Evolutionary conservation across 2,113 vertebrate genomes (phyloP), one percentile per base, ranked within the genome.

Genomic region (Pygoscelis adeliae): DNA sequence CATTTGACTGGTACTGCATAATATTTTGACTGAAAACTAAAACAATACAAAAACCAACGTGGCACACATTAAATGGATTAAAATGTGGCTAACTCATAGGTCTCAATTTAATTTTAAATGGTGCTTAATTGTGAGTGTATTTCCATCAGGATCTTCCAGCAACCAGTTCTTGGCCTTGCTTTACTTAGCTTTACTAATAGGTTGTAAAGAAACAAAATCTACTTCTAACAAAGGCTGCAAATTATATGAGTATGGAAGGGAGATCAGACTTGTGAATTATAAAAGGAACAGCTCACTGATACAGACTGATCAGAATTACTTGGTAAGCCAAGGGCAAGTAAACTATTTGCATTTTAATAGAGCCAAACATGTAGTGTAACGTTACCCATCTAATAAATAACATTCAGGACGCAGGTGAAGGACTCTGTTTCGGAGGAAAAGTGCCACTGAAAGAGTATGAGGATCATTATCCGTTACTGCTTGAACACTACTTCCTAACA

Each of bases 31-130:
- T 90, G 93, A 96, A 93, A 97, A 86, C 94, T 70, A 94, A 73
- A 97, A 66, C 76, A 74, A 40, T 86, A 90, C 83, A 59, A 81
- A 83, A 90, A 42, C 52, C 85, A 88, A 83, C 63, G 42, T 87
- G 92, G 95, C 95, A 94, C 96, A 97, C 93, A 97, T 97, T 94
- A 97, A 96, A 97, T 90, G 72, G 72, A 87, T 96, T 86, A 81
- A 93, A 92, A 83, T 55, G 83, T 93, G 88, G 90, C 90, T 94
- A 96, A 97, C 63, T 92, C 55, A 27, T 92, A 97, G 97, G 95
- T 97, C 97, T 97, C 92, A 86, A 77, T 94, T 91, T 86, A 94
- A 95, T 96, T 97, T 80, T 83, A 93, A 95, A 81, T 50, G 92
- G 76, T 92, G 95, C 93, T 97, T 90, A 93, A 76, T 21, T 86